phyloP scores from a whole-genome alignment of 1,140 invertebrate genomes.

The Heliconius nattereri region DNA sequence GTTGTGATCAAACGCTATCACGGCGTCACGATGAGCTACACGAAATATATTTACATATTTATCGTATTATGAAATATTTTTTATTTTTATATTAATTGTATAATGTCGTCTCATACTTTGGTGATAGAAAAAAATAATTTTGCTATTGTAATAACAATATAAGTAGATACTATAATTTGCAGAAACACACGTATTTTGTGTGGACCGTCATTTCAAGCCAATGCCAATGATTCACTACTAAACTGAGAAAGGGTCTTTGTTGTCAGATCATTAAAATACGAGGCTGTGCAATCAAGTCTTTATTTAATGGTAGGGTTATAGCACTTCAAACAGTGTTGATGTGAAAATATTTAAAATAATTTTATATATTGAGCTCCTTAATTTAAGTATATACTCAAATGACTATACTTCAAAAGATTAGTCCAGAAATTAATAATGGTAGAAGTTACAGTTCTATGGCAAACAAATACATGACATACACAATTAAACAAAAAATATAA shows the following conservation, averaged over 20 bases:
- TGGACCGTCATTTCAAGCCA: conserved; percentile 12
- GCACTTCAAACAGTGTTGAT: not conserved
- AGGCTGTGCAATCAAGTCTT: conserved; percentile 13
- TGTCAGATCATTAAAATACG: conserved; percentile 23
- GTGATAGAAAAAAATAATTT: not conserved
- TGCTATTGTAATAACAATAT: not conserved
- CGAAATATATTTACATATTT: no score
- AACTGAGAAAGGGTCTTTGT: conserved; percentile 17
- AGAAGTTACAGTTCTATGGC: no score
- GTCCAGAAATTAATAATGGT: no score
- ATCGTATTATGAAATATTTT: no score
- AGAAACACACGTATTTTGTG: conserved; percentile 25
- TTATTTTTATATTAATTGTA: not conserved
- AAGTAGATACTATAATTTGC: not conserved
- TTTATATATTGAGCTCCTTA: no score
- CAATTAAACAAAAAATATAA: no score
- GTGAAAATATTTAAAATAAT: no score
- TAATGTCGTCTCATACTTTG: not conserved
- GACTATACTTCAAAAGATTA: no score
- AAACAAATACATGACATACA: no score
- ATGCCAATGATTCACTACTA: conserved; percentile 25
- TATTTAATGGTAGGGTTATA: not conserved
- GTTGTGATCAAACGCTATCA: no score
- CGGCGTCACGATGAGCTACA: no score
- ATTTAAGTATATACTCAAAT: no score